Conservation (phyloP, 2,113 vertebrate genomes). For the Salvator merianae region DNA sequence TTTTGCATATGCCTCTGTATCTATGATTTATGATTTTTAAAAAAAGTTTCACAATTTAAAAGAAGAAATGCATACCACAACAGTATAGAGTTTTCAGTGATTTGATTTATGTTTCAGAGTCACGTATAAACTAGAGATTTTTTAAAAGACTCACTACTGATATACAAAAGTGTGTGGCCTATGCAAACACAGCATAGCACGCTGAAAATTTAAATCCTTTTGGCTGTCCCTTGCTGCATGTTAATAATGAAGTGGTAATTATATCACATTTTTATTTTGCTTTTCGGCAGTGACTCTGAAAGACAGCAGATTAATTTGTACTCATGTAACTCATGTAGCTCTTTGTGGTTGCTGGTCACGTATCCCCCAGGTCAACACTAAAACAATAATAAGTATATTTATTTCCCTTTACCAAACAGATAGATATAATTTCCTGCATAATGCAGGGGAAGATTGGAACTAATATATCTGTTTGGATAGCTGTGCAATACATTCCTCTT, state of each 20-base stretch:
- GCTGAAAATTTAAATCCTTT: background rate
- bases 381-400: background rate
- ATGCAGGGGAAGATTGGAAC: constrained; percentile 44
- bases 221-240: background rate
- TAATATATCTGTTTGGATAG: constrained; percentile 50
- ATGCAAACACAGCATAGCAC: background rate
- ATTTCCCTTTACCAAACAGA: constrained; percentile 20
- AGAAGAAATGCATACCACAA: constrained; percentile 4
- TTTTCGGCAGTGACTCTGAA: constrained; percentile 4
- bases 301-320: background rate
- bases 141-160: background rate
- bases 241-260: background rate
- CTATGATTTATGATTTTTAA: background rate
- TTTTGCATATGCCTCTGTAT: background rate
- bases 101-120: background rate
- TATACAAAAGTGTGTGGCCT: background rate
- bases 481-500: constrained; percentile 50
- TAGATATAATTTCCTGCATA: constrained; percentile 24
- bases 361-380: constrained; percentile 26
- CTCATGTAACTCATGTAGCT: background rate
- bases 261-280: constrained; percentile 14
- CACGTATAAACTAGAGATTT: background rate
- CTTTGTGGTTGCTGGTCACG: background rate
- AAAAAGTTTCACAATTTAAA: background rate
- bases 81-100: background rate